Conservation (phyloP, 2,113 vertebrate genomes). For the Lipophrys pholis region DNA sequence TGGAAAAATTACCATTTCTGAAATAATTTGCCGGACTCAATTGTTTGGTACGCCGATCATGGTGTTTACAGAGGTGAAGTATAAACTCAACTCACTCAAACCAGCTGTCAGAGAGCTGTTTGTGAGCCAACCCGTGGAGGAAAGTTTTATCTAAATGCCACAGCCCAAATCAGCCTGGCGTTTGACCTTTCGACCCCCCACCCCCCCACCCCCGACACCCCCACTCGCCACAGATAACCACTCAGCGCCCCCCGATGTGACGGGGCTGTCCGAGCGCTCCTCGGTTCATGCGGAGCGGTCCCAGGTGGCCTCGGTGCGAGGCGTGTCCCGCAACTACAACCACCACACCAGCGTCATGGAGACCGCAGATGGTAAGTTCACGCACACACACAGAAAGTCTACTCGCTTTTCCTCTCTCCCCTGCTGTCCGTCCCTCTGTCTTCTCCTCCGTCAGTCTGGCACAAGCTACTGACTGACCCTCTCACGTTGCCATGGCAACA, state of each 20-base stretch:
- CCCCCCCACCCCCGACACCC: slow-evolving; percentile 70
- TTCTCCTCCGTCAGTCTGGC: slow-evolving; percentile 41
- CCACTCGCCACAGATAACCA: slow-evolving; percentile 87
- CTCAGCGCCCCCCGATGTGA: slow-evolving; percentile 94
- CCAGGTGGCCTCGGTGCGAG: slow-evolving; percentile 88
- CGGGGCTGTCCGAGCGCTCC: slow-evolving; percentile 87
- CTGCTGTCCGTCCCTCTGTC: slow-evolving; percentile 72
- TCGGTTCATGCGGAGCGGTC: slow-evolving; percentile 83
- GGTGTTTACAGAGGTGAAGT: no score
- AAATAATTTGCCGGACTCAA: no score
- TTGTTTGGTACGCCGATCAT: no score
- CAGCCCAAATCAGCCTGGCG: slow-evolving; percentile 26
- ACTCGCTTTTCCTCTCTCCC: slow-evolving; percentile 40
- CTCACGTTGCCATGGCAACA: slow-evolving; percentile 65
- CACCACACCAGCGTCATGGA: slow-evolving; percentile 87
- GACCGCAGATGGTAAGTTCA: slow-evolving; percentile 92
- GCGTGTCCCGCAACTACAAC: slow-evolving; percentile 85
- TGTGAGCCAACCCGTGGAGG: neutral
- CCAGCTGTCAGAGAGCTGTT: neutral
- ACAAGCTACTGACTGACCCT: slow-evolving; percentile 58
- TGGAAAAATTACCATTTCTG: no score
- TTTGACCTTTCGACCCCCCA: slow-evolving; percentile 69
- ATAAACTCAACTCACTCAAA: neutral
- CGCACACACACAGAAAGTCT: slow-evolving; percentile 1
- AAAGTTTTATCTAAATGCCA: no score